A percentile compares a stretch with the other conserved stretches of the same genome.
Evolutionary conservation across 1,140 invertebrate species (phyloP).

Genomic region (Drosophila ironensis): DNA sequence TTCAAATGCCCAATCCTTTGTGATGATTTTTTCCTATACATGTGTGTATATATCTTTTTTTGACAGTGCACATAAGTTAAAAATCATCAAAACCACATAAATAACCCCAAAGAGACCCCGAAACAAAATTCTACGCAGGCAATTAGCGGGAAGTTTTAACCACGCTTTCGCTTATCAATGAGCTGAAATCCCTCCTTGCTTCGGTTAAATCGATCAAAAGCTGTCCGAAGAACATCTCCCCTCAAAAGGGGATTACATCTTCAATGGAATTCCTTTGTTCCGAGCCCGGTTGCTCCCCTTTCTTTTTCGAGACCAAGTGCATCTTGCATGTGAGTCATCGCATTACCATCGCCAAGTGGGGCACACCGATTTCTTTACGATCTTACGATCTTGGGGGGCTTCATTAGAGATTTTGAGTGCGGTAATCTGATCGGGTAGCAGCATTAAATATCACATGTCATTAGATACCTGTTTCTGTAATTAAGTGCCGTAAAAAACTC

Average conservation of each 20-base stretch:
- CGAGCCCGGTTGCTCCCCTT: slow-evolving; percentile 23
- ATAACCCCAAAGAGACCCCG: slow-evolving; percentile 32
- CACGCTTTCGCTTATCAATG: slow-evolving; percentile 72
- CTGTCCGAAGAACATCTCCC: not conserved
- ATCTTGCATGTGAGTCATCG: slow-evolving; percentile 56
- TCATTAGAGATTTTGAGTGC: slow-evolving; percentile 60
- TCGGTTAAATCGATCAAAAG: slow-evolving; percentile 63
- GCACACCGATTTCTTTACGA: slow-evolving; percentile 27
- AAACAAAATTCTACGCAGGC: slow-evolving; percentile 36
- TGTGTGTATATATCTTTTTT: not conserved
- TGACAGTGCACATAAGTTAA: slow-evolving; percentile 5
- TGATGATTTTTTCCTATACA: no score
- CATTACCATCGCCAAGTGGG: slow-evolving; percentile 36
- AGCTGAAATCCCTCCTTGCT: slow-evolving; percentile 30
- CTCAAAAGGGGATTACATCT: slow-evolving; percentile 56
- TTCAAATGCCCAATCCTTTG: no score
- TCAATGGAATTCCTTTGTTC: slow-evolving; percentile 73
- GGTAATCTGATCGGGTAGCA: slow-evolving; percentile 52
- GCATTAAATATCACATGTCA: slow-evolving; percentile 51
- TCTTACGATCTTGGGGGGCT: slow-evolving; percentile 49
- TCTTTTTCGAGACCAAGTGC: slow-evolving; percentile 15
- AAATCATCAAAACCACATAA: slow-evolving; percentile 7
- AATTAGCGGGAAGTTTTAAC: slow-evolving; percentile 57
- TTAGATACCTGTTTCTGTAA: slow-evolving; percentile 47
- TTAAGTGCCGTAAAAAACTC: slow-evolving; percentile 41